Conservation (phyloP, 92 coral and sea anemone genomes). For the Diadumene lineata region DNA sequence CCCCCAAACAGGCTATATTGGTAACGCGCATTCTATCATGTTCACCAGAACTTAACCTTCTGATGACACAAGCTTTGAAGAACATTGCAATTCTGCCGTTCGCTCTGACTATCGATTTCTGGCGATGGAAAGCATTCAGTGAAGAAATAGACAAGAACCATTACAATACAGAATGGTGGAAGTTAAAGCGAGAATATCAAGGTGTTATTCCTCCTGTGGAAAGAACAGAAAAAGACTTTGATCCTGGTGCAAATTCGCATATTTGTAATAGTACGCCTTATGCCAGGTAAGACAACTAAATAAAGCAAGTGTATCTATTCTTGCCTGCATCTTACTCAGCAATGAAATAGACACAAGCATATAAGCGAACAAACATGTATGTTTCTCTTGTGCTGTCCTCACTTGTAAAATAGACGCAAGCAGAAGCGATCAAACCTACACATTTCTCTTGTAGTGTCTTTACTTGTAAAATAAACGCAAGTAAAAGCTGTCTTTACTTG, state of each 20-base stretch:
- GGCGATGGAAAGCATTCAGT: slow-evolving; percentile 38
- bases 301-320: too few species aligned
- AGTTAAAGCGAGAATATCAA: slow-evolving; percentile 26
- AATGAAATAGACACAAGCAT: too few species aligned
- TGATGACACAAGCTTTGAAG: slow-evolving; percentile 34
- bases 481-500: too few species aligned
- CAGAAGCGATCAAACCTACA: too few species aligned
- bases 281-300: slow-evolving; percentile 21
- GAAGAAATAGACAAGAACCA: slow-evolving; percentile 7
- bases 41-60: slow-evolving; percentile 24
- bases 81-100: slow-evolving; percentile 38
- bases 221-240: slow-evolving; percentile 39
- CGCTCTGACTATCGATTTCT: slow-evolving; percentile 34
- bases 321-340: too few species aligned
- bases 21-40: too few species aligned
- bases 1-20: too few species aligned
- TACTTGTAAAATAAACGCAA: too few species aligned
- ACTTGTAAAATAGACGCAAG: too few species aligned
- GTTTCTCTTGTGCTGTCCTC: too few species aligned
- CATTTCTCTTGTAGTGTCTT: too few species aligned
- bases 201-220: slow-evolving; percentile 28
- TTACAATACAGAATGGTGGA: slow-evolving; percentile 38
- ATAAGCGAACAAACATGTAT: too few species aligned
- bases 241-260: slow-evolving; percentile 42
- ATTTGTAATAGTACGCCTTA: slow-evolving; percentile 43